These are phyloP conservation scores for Tympanuchus pallidicinctus DNA, from an alignment of 2,113 vertebrate species.

Conservation along the genomic window DNA sequence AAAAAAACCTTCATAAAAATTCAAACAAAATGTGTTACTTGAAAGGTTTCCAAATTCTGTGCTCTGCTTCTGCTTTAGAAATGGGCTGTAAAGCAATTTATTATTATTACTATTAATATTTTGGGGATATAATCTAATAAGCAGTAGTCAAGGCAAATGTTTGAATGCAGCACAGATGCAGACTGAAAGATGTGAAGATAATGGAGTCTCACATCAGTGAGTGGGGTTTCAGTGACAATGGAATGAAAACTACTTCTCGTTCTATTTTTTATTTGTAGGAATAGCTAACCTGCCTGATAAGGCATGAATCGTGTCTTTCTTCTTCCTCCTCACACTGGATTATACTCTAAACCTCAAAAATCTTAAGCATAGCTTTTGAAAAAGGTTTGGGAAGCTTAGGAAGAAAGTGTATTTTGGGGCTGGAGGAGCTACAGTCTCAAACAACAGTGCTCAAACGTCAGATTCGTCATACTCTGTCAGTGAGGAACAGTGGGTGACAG, in stretches of 20 bases:
- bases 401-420: background rate
- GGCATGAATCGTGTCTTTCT: background rate
- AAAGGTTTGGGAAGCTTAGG: background rate
- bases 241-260: background rate
- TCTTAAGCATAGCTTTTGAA: background rate
- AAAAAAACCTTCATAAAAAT: background rate
- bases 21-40: background rate
- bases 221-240: background rate
- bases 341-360: background rate
- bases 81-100: background rate
- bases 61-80: background rate
- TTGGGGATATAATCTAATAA: background rate
- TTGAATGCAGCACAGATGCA: background rate
- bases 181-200: background rate
- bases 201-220: fast-evolving
- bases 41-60: background rate
- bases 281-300: background rate
- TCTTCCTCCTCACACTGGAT: background rate
- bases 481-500: background rate
- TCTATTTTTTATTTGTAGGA: background rate
- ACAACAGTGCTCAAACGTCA: background rate
- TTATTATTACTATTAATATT: background rate
- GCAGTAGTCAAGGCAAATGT: background rate
- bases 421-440: background rate
- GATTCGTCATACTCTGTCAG: background rate